A percentile compares a stretch with the other conserved stretches of the same genome.
Evolutionary conservation across 2,113 vertebrate species (phyloP).

Genomic region (Chionis minor): DNA sequence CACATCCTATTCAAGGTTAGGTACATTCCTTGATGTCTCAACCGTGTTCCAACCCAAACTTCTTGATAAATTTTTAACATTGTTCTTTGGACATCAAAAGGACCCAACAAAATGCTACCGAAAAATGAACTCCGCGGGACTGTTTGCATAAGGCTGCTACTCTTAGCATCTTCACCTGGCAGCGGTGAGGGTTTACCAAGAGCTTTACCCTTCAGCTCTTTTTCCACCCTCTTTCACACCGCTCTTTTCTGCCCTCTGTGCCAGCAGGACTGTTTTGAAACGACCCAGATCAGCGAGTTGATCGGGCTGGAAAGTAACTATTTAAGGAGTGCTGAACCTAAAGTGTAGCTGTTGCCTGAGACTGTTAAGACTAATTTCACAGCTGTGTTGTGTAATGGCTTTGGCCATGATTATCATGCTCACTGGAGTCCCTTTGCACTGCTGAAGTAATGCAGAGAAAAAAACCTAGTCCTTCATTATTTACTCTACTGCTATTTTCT

Average conservation of each 20-base stretch:
- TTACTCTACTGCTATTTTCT: background rate
- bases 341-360: background rate
- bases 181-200: background rate
- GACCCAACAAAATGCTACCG: background rate
- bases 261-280: background rate
- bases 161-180: background rate
- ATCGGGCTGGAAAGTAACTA: background rate
- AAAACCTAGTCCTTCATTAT: background rate
- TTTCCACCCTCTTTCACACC: background rate
- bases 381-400: background rate
- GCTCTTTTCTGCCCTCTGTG: background rate
- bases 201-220: background rate
- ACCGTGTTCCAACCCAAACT: background rate
- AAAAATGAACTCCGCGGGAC: background rate
- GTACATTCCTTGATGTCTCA: background rate
- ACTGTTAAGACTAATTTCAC: background rate
- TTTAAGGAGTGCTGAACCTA: background rate
- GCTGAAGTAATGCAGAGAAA: background rate
- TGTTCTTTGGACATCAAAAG: background rate
- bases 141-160: background rate
- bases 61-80: background rate
- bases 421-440: fast-evolving
- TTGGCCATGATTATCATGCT: background rate
- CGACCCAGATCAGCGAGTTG: background rate
- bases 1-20: background rate